These are phyloP conservation scores for Aldrovandia affinis DNA, from an alignment of 2,797 vertebrate genomes.

Conservation along the genomic window DNA sequence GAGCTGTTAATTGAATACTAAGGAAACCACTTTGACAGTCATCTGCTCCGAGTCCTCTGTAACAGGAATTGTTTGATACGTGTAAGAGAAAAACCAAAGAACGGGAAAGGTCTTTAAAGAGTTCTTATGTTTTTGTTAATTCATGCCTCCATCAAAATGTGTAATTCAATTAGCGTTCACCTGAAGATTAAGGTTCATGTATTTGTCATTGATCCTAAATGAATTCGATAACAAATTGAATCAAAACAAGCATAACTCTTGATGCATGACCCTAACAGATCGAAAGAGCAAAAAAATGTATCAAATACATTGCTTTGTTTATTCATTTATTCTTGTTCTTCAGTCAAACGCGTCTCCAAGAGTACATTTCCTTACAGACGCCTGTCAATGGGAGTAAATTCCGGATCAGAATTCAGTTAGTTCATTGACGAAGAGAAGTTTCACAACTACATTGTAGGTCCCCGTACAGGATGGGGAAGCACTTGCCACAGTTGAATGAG, in stretches of 20 bases:
- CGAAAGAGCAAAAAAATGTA: neutral
- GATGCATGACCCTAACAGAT: neutral
- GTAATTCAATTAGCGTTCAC: no score
- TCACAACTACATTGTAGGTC: neutral
- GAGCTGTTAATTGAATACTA: constrained; percentile 10
- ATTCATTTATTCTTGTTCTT: neutral
- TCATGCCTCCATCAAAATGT: neutral
- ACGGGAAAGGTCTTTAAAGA: neutral
- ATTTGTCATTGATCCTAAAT: no score
- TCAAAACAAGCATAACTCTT: no score
- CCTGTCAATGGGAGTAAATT: neutral
- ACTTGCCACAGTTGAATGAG: neutral
- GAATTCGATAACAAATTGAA: no score
- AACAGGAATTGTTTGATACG: neutral
- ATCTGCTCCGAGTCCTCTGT: neutral
- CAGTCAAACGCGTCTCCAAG: neutral
- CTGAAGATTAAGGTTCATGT: no score
- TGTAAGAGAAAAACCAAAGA: neutral
- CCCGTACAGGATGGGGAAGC: neutral
- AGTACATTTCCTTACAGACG: neutral
- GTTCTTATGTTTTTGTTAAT: neutral
- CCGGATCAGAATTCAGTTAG: neutral
- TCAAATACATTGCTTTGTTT: neutral
- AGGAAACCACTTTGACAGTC: neutral
- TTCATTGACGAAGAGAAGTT: neutral